Evolutionary conservation across 2,888 invertebrate genomes (phyloP).

Genomic region (Macrosiphum euphorbiae): DNA sequence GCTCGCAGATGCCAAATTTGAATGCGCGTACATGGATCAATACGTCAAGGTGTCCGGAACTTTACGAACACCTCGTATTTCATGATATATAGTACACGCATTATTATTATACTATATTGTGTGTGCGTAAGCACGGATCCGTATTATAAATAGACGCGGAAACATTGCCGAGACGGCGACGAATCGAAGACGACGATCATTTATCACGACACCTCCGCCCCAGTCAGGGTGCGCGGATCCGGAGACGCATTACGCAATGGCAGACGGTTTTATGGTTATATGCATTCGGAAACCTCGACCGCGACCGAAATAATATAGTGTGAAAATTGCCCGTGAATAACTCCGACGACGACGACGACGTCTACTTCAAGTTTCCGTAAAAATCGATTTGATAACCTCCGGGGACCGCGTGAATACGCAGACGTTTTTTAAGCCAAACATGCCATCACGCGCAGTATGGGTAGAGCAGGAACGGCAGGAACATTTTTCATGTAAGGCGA

Average conservation of each 20-base stretch:
- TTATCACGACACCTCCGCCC: background rate
- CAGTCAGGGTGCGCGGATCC: background rate
- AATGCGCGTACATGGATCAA: too few relatives aligned
- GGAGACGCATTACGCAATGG: background rate
- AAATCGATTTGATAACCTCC: conserved; percentile 2
- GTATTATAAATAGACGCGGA: background rate
- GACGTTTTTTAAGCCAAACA: background rate
- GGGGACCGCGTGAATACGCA: background rate
- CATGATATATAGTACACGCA: background rate
- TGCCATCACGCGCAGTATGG: background rate
- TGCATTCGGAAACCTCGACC: background rate
- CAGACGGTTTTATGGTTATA: background rate
- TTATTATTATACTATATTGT: background rate
- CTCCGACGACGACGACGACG: background rate
- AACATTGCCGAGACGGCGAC: background rate
- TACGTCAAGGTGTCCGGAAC: background rate
- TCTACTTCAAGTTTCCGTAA: background rate
- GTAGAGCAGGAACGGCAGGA: background rate
- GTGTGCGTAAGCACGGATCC: background rate
- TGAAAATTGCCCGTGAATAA: conserved; percentile 6
- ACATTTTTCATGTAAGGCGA: background rate
- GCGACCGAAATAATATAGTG: conserved; percentile 10
- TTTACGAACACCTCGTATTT: background rate
- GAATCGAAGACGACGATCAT: conserved; percentile 2
- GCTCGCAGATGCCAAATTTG: too few relatives aligned